Evolutionary conservation across 2,797 vertebrate species (phyloP).

Genomic region (Chromobotia macracanthus): DNA sequence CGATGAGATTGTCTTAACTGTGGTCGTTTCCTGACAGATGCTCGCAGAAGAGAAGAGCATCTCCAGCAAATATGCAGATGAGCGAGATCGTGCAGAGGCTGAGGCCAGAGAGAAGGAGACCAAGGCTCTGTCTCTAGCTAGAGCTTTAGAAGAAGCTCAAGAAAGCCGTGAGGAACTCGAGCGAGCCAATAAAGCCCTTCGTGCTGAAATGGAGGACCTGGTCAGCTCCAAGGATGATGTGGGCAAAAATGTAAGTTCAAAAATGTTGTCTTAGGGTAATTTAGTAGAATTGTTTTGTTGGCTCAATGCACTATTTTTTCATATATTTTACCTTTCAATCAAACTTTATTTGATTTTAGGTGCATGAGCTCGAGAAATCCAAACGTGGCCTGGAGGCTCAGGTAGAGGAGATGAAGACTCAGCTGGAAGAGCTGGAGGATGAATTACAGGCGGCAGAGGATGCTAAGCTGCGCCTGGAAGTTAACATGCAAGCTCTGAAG

Average conservation of each 20-base stretch:
- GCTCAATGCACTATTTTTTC: too few relatives aligned
- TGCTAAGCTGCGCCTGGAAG: constrained; percentile 94
- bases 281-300: too few relatives aligned
- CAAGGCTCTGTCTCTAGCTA: constrained; percentile 83
- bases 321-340: too few relatives aligned
- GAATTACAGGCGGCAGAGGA: constrained; percentile 96
- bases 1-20: neutral
- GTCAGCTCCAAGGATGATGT: constrained; percentile 97
- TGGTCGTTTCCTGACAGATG: neutral
- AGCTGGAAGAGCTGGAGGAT: constrained; percentile 95
- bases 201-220: constrained; percentile 93
- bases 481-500: constrained; percentile 98
- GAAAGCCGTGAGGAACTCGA: constrained; percentile 89
- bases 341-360: constrained; percentile 71
- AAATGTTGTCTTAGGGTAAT: too few relatives aligned
- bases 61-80: constrained; percentile 88
- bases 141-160: constrained; percentile 88
- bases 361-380: constrained; percentile 94
- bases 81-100: constrained; percentile 91
- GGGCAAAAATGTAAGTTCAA: constrained; percentile 88
- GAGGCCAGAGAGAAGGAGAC: constrained; percentile 95
- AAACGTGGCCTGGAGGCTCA: constrained; percentile 94
- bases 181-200: constrained; percentile 84
- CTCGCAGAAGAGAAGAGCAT: constrained; percentile 89
- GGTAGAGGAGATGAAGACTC: constrained; percentile 93